Conservation (phyloP, 2,888 invertebrate genomes). For the Diachrysia chrysitis region DNA sequence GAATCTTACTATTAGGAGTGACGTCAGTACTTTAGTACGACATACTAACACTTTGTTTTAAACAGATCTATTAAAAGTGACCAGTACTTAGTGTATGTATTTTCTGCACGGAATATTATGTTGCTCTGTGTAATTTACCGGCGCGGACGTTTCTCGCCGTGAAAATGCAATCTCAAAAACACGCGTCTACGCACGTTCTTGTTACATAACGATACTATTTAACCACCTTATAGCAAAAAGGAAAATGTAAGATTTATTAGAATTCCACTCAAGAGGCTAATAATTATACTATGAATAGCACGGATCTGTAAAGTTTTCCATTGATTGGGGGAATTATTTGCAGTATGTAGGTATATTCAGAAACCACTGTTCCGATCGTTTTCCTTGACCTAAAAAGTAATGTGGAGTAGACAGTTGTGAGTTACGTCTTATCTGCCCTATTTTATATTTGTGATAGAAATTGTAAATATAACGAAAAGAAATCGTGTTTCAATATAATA, state of each 20-base stretch:
- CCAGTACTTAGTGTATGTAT: background rate
- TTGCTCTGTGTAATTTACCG: slow-evolving; percentile 10
- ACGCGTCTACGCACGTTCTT: slow-evolving; percentile 30
- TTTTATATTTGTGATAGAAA: background rate
- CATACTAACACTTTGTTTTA: background rate
- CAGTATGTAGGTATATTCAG: slow-evolving; percentile 14
- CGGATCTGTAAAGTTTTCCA: background rate
- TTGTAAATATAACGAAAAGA: too few species aligned
- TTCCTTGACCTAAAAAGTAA: slow-evolving; percentile 42
- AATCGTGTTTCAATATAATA: too few species aligned
- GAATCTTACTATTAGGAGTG: background rate
- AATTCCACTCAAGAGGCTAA: background rate
- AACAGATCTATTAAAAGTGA: background rate
- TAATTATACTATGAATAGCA: background rate
- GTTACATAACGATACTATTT: slow-evolving; percentile 19
- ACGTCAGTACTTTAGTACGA: background rate
- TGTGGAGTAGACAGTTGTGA: slow-evolving; percentile 9
- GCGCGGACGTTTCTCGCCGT: slow-evolving; percentile 3
- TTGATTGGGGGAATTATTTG: slow-evolving; percentile 6
- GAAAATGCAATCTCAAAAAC: slow-evolving; percentile 35
- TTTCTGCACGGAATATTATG: background rate
- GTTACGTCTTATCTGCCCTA: slow-evolving; percentile 21
- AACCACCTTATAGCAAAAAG: background rate
- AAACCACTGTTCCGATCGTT: slow-evolving; percentile 10
- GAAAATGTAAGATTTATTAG: slow-evolving; percentile 8